A percentile compares a stretch with the other conserved stretches of the same genome.
Conservation (phyloP, 2,888 invertebrate species). For the Xestia rhomboidea region DNA sequence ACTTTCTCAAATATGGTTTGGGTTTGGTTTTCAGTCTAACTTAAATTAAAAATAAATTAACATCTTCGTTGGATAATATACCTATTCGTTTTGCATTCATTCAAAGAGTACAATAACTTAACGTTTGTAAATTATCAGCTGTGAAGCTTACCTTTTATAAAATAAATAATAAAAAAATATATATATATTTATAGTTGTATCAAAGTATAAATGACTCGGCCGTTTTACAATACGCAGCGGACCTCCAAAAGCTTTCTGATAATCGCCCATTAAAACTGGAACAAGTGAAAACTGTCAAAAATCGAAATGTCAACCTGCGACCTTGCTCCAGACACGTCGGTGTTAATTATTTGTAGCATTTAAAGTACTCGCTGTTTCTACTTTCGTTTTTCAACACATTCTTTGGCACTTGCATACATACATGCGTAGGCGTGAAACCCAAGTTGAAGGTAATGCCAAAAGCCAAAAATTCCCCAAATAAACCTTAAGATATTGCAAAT, state of each 20-base stretch:
- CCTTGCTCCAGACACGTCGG: constrained; percentile 84
- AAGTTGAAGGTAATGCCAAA: neutral
- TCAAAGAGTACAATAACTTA: too few relatives aligned
- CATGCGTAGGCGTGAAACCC: constrained; percentile 48
- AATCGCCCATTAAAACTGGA: constrained; percentile 80
- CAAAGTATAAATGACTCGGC: neutral
- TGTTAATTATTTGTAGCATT: constrained; percentile 83
- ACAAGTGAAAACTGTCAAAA: constrained; percentile 80
- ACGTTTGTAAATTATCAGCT: too few relatives aligned
- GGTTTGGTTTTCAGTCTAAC: neutral
- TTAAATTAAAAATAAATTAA: too few relatives aligned
- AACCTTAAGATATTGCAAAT: constrained; percentile 1
- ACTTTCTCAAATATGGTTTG: neutral
- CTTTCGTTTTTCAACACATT: constrained; percentile 74
- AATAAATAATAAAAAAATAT: neutral
- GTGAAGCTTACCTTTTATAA: neutral
- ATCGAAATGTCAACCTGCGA: constrained; percentile 82
- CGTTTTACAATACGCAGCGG: constrained; percentile 25
- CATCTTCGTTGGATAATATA: too few relatives aligned
- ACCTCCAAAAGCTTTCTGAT: constrained; percentile 67
- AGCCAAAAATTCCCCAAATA: constrained; percentile 34
- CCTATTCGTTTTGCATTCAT: too few relatives aligned
- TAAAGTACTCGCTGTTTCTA: constrained; percentile 70
- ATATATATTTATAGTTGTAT: neutral
- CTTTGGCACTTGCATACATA: constrained; percentile 58